Conservation (phyloP, 1,140 invertebrate genomes). For the Ylistrum balloti region DNA sequence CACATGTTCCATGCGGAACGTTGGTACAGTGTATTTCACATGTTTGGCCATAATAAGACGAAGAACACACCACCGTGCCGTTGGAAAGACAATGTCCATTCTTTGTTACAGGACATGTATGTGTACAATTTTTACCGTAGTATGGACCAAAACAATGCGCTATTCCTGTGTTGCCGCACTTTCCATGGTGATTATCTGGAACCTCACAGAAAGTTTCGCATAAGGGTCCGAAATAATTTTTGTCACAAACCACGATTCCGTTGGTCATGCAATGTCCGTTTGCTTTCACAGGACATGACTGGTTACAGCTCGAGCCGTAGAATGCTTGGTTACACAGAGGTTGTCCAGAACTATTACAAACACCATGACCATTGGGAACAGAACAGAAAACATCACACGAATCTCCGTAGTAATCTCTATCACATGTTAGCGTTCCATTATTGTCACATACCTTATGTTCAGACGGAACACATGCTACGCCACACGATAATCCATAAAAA, state of each 20-base stretch:
- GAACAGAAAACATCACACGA: background rate
- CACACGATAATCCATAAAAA: slow-evolving; percentile 18
- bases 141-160: background rate
- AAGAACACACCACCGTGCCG: background rate
- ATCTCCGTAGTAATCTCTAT: background rate
- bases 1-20: background rate
- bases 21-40: background rate
- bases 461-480: background rate
- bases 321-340: background rate
- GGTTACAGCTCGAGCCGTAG: background rate
- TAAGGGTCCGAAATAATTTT: background rate
- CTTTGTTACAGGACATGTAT: background rate
- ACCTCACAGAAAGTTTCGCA: background rate
- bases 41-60: background rate
- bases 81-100: background rate
- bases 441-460: background rate
- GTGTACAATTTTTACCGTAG: background rate
- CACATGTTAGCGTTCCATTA: background rate
- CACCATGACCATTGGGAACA: background rate
- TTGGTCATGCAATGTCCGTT: background rate
- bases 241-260: background rate
- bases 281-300: background rate
- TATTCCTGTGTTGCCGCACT: background rate
- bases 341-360: background rate
- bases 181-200: background rate